Evolutionary conservation across 2,113 vertebrate genomes (phyloP).

Genomic region (Regulus satrapa): DNA sequence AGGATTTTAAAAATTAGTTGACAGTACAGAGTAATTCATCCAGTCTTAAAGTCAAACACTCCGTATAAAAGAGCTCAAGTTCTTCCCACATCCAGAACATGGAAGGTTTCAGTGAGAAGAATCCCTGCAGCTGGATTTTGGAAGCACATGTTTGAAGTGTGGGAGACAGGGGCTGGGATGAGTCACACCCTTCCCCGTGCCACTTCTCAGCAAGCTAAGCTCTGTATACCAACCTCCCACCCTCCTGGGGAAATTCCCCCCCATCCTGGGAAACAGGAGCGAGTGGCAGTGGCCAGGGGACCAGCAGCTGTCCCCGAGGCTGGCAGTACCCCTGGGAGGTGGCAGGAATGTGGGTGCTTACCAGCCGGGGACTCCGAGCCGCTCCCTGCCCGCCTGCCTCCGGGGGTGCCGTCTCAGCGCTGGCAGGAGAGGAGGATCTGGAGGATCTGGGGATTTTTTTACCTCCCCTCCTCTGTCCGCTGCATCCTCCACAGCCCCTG

Average conservation of each 20-base stretch:
- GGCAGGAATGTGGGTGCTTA: not conserved
- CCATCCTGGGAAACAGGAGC: rapidly evolving
- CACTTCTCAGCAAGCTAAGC: not conserved
- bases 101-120: not conserved
- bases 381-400: not conserved
- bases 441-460: no score
- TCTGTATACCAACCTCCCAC: not conserved
- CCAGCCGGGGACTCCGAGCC: rapidly evolving
- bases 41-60: not conserved
- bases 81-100: not conserved
- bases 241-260: no score
- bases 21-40: not conserved
- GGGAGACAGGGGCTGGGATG: not conserved
- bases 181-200: not conserved
- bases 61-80: not conserved
- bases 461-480: not conserved
- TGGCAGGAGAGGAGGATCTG: not conserved
- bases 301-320: not conserved
- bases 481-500: not conserved
- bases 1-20: not conserved
- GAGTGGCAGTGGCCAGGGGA: not conserved
- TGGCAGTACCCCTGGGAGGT: not conserved
- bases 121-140: not conserved
- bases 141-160: rapidly evolving
- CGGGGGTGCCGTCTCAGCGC: not conserved